These are phyloP conservation scores for Capreolus pygargus DNA, from an alignment of 2,113 vertebrate genomes.

Conservation along the genomic window DNA sequence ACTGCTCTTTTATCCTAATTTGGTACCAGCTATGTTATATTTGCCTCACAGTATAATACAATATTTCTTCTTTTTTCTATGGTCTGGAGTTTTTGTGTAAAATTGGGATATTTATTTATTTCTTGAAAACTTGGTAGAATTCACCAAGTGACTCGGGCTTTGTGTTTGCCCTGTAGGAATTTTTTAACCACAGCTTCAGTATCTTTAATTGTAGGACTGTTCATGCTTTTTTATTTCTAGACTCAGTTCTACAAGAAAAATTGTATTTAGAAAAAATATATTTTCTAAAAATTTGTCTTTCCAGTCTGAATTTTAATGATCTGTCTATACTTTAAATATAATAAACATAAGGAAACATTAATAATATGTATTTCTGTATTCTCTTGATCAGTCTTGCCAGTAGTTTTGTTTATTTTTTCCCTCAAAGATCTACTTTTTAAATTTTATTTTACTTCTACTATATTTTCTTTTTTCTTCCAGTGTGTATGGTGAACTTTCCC, in stretches of 20 bases:
- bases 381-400: neutral
- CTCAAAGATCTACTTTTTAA: neutral
- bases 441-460: neutral
- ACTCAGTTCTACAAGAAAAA: neutral
- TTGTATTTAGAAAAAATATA: neutral
- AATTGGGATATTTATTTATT: neutral
- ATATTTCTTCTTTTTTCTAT: neutral
- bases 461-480: neutral
- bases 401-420: neutral
- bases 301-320: neutral
- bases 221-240: neutral
- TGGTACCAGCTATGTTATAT: neutral
- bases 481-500: neutral
- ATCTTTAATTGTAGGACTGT: neutral
- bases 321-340: neutral
- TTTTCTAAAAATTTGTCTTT: conserved; percentile 10
- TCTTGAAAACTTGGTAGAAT: neutral
- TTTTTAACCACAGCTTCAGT: neutral
- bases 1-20: neutral
- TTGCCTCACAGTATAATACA: neutral
- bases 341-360: neutral
- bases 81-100: neutral
- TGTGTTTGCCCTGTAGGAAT: neutral
- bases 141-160: neutral
- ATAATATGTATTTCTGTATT: neutral